Evolutionary conservation across 2,888 invertebrate species (phyloP), one percentile per base, ranked within the genome.

Genomic region (Drosophila antonietae): DNA sequence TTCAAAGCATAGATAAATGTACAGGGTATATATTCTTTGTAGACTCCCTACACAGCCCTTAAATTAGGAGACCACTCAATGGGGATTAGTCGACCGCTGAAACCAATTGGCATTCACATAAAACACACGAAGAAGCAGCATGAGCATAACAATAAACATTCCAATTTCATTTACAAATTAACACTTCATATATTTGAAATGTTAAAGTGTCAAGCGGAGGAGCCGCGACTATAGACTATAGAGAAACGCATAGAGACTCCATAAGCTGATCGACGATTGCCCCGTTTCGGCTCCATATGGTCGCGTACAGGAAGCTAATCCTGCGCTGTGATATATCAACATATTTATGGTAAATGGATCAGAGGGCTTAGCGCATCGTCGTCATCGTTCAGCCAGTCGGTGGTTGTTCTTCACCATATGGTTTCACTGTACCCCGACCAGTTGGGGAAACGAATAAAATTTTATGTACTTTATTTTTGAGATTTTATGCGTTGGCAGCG

Each of bases 301-400:
- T 31, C 75, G 78, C 89, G 80, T 75, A 80, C 90, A 83, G 80
- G 80, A 75, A 78, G 85, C 88, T 90, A 90, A 90, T 90, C 88
- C 90, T 83, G 75, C 83, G 78, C 90, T 85, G 80, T 81, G 88
- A 89, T 88, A 90, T 89, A 85, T 88, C 87, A 87, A 88, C 87
- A 87, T 86, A 87, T 87, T 87, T 89, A 88, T 88, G 83, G 85
- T 88, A 83, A 83, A 85, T 77, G 88, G 88, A 89, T 90, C 83
- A 87, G 73, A 70, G 81, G 87, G 82, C 78, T 87, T 82, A 86
- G 63, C 73, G 60, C 43, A 35, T 63, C 28, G 28, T 28, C 46
- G 20, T 7, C 23, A 20, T 23, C 6, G 37, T 14, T 46, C 39
- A 49, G 53, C 15, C 62, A 68, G 73, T 64, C 80, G 56, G 84